phyloP scores from a whole-genome alignment of 35 echinoderm and acorn worm genomes.

The Lytechinus pictus region DNA sequence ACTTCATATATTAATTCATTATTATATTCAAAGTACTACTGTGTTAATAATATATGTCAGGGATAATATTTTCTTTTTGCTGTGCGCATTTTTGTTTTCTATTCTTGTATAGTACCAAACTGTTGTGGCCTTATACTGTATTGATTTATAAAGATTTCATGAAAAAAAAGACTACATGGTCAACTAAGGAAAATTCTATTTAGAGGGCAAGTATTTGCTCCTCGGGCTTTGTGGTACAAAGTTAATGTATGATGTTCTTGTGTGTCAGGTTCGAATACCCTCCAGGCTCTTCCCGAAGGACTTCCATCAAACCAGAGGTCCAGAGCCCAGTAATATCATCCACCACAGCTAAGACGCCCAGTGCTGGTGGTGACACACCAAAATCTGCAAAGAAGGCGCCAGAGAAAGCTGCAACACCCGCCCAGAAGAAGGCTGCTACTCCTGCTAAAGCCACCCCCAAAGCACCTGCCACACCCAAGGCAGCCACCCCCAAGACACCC shows the following conservation, averaged over 20 bases:
- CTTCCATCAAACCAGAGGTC: constrained; percentile 52
- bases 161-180: no score
- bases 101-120: no score
- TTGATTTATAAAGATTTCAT: no score
- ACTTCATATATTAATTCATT: not conserved
- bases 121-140: no score
- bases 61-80: no score
- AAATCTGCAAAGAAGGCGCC: constrained; percentile 28
- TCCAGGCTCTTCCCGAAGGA: constrained; percentile 66
- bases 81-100: no score
- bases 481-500: constrained; percentile 20
- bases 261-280: constrained; percentile 92
- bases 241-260: not conserved
- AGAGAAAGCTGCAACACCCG: not conserved
- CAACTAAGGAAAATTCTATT: not conserved
- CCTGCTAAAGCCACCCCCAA: constrained; percentile 55
- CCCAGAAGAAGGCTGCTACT: constrained; percentile 45
- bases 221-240: not conserved
- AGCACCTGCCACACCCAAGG: constrained; percentile 21
- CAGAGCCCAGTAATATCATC: constrained; percentile 89
- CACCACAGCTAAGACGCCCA: constrained; percentile 58
- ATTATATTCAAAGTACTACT: not conserved
- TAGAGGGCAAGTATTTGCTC: not conserved
- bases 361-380: constrained; percentile 33
- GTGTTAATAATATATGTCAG: no score